phyloP scores from a whole-genome alignment of 2,888 invertebrate species.

The Isoperla grammatica region DNA sequence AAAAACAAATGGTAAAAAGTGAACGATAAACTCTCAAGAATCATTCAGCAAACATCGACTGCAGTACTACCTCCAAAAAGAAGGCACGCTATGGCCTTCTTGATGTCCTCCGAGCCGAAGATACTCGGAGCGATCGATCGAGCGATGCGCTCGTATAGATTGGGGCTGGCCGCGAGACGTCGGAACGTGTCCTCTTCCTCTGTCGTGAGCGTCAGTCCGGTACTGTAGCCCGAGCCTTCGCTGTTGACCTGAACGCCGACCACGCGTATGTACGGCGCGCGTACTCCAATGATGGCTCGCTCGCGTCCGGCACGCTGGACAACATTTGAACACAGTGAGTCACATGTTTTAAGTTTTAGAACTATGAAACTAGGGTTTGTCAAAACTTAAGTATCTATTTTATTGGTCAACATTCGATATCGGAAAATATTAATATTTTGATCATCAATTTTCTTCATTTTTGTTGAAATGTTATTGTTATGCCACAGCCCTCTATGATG shows the following conservation, averaged over 20 bases:
- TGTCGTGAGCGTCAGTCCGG: conserved; percentile 46
- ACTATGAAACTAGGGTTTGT: too few species aligned
- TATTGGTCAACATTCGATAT: too few species aligned
- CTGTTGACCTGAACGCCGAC: conserved; percentile 86
- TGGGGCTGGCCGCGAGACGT: conserved; percentile 74
- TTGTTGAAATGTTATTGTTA: too few species aligned
- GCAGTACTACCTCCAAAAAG: conserved; percentile 90
- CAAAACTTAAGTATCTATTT: too few species aligned
- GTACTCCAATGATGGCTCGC: conserved; percentile 81
- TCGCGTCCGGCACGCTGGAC: conserved; percentile 67
- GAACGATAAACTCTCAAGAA: too few species aligned
- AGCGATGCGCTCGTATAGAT: conserved; percentile 84
- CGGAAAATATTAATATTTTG: too few species aligned
- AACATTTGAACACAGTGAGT: too few species aligned
- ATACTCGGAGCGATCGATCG: conserved; percentile 96
- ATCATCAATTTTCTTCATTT: too few species aligned
- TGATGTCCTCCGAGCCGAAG: conserved; percentile 89
- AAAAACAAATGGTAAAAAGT: too few species aligned
- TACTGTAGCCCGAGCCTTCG: conserved; percentile 60
- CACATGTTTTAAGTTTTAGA: too few species aligned
- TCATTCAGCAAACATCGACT: too few species aligned
- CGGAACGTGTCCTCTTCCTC: conserved; percentile 79
- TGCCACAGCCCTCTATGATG: too few species aligned
- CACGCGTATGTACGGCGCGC: conserved; percentile 90
- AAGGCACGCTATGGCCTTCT: conserved; percentile 92